Conservation (phyloP, 2,888 invertebrate species). For the Noctua pronuba region DNA sequence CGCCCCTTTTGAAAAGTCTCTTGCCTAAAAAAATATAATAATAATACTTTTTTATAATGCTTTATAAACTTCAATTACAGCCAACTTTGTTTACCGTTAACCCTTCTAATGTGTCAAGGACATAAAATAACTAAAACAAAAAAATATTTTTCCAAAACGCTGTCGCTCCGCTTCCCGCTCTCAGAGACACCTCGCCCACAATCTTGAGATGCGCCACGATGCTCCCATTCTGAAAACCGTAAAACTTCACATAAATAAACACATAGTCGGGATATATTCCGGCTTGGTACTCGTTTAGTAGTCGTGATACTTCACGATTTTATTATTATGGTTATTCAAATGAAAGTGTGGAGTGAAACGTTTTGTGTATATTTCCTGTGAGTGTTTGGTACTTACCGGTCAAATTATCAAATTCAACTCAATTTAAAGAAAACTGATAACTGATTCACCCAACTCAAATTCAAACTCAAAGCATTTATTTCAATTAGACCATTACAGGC, state of each 20-base stretch:
- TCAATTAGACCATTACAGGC: too few relatives aligned
- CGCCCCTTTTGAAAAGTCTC: not conserved
- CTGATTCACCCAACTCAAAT: too few relatives aligned
- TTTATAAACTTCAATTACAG: not conserved
- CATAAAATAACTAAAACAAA: not conserved
- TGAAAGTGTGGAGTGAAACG: constrained; percentile 7
- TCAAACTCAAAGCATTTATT: too few relatives aligned
- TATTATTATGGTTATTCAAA: constrained; percentile 27
- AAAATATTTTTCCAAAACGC: not conserved
- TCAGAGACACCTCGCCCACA: constrained; percentile 49
- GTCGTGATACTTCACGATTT: constrained; percentile 9
- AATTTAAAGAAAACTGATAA: too few relatives aligned
- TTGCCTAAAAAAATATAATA: not conserved
- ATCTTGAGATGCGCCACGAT: constrained; percentile 45
- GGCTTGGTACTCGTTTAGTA: constrained; percentile 25
- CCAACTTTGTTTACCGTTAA: not conserved
- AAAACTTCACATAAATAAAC: constrained; percentile 75
- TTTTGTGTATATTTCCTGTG: not conserved
- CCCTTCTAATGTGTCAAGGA: too few relatives aligned
- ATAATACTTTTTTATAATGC: not conserved
- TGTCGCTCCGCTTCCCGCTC: constrained; percentile 15
- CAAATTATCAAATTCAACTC: too few relatives aligned
- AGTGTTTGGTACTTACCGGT: not conserved
- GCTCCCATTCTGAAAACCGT: constrained; percentile 67
- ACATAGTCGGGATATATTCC: constrained; percentile 49